Base-by-base conservation (phyloP, 2,113 vertebrate genomes). In the Takifugu bimaculatus region DNA sequence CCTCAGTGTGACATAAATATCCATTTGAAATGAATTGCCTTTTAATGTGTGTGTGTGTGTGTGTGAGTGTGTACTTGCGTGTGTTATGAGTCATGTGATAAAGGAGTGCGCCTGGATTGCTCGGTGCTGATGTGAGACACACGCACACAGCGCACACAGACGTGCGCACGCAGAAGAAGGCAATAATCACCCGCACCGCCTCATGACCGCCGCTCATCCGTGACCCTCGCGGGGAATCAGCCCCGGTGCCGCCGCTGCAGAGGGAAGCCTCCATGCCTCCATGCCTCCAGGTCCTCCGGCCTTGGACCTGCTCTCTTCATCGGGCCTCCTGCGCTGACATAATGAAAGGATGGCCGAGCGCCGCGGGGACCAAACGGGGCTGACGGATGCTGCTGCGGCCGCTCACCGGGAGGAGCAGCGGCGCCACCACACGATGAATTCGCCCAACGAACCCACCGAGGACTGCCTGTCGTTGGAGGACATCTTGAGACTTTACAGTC, bases 401-500 rank as follows among this genome's bases (percentile, higher is more conserved):
- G 73, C 45, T 39, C 35, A 47, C 54, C 81, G 74, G 57, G 83
- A 76, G 47, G 81, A 82, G 50, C 64, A 58, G 60, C 77, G 58
- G 53, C 74, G 72, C 45, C 74, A 58, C 49, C 49, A 27, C 64
- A 26, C 74, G 14, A 88, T 87, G 84, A 81, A 72, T 53, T 43
- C 78, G 26, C 47, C 82, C 45, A 87, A 79, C 60, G 87, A 87
- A 0, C 65, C 80, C 0, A 74, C 57, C 3, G 82, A 56, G 13
- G 91, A 92, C 51, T 85, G 90, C 48, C 91, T 97, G 63, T 91
- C 91, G 29, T 79, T 98, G 88, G 94, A 92, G 65, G 89, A 97
- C 79, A 96, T 98, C 60, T 87, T 98, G 57, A 71, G 65, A 67
- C 93, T 97, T 2, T 98, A 98, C 72, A 93, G 87, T 73, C 95